Conservation (phyloP, 2,113 vertebrate genomes). For the Tinamus guttatus region DNA sequence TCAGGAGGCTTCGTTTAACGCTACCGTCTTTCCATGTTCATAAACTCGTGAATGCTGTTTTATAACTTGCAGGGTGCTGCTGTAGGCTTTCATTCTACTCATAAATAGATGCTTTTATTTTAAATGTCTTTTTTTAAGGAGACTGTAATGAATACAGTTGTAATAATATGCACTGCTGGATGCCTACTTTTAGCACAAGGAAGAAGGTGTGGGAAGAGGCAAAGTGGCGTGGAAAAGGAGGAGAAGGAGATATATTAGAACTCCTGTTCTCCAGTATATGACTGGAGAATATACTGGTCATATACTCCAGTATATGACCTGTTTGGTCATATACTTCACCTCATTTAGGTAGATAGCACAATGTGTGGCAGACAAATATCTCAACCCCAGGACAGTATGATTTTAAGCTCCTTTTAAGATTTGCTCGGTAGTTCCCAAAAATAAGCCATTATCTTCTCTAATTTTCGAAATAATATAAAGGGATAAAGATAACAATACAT, state of each 20-base stretch:
- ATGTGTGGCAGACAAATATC: neutral
- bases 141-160: neutral
- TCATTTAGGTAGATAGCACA: neutral
- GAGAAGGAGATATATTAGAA: neutral
- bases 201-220: neutral
- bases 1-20: constrained; percentile 28
- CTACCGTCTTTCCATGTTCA: constrained; percentile 15
- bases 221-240: neutral
- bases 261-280: no score
- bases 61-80: neutral
- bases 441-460: neutral
- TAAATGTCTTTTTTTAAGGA: neutral
- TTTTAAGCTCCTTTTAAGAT: neutral
- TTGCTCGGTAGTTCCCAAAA: neutral
- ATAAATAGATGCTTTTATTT: neutral
- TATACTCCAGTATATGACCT: no score
- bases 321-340: neutral
- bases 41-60: neutral
- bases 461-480: neutral
- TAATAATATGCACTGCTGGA: neutral
- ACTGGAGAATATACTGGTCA: no score
- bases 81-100: neutral
- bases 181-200: neutral
- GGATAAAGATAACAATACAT: neutral
- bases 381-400: neutral